Conservation (phyloP, 2,113 vertebrate genomes). For the Brienomyrus brachyistius region DNA sequence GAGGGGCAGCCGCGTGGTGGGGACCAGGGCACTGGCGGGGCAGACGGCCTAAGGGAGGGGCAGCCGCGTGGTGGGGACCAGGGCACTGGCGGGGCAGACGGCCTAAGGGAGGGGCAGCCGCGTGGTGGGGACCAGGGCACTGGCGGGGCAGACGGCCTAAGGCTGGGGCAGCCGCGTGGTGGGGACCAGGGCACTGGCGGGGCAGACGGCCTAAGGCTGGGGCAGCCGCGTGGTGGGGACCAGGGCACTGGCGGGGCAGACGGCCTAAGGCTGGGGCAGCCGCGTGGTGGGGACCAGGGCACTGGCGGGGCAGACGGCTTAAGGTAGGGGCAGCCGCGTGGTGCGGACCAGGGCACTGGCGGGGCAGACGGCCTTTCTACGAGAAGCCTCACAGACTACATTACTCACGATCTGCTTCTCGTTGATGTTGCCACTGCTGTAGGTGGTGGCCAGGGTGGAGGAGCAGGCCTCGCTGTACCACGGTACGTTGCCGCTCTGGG, state of each 20-base stretch:
- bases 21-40: background rate
- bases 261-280: background rate
- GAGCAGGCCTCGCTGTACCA: conserved; percentile 96
- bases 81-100: background rate
- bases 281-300: background rate
- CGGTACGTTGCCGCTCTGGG: conserved; percentile 84
- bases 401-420: conserved; percentile 83
- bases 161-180: background rate
- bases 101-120: background rate
- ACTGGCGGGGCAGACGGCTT: too few relatives aligned
- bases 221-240: background rate
- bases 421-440: conserved; percentile 78
- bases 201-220: background rate
- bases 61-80: background rate
- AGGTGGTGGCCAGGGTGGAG: conserved; percentile 80
- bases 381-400: background rate
- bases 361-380: background rate
- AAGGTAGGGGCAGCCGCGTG: too few relatives aligned
- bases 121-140: background rate
- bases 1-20: background rate
- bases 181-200: background rate
- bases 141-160: background rate
- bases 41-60: background rate
- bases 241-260: background rate
- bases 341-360: too few relatives aligned